Conservation (phyloP, 2,113 vertebrate genomes). For the Gorsachius goisagi region DNA sequence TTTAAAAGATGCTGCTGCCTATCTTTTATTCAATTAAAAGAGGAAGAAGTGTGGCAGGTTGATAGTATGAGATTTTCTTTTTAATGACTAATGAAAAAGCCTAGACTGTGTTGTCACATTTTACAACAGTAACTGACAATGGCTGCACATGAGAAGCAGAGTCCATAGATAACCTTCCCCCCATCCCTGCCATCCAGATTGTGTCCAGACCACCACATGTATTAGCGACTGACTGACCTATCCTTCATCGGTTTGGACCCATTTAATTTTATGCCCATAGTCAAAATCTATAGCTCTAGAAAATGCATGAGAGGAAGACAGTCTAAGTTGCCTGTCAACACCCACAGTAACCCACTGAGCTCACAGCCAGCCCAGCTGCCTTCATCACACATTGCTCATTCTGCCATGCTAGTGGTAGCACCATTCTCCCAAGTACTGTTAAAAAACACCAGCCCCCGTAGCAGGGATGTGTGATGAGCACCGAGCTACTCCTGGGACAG, state of each 20-base stretch:
- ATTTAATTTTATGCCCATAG: constrained; percentile 11
- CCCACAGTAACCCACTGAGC: not conserved
- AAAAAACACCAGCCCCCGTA: not conserved
- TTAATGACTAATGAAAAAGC: not conserved
- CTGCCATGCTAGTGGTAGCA: not conserved
- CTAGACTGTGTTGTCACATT: not conserved
- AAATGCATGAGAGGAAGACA: not conserved
- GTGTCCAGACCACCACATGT: not conserved
- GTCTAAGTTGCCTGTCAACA: not conserved
- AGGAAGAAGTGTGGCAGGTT: not conserved
- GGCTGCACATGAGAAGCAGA: not conserved
- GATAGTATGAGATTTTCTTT: not conserved
- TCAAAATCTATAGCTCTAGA: constrained; percentile 10
- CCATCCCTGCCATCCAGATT: not conserved
- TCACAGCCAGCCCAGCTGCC: not conserved
- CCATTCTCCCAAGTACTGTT: not conserved
- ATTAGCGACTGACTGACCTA: not conserved
- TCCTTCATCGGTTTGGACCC: not conserved
- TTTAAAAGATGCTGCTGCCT: not conserved
- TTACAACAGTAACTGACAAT: not conserved
- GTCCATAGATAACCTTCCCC: not conserved
- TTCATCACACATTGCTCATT: not conserved
- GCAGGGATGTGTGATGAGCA: not conserved
- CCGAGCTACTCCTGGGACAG: not conserved
- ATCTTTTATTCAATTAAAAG: not conserved